Conservation (phyloP, 1,140 invertebrate genomes). For the Oryctes rhinoceros region DNA sequence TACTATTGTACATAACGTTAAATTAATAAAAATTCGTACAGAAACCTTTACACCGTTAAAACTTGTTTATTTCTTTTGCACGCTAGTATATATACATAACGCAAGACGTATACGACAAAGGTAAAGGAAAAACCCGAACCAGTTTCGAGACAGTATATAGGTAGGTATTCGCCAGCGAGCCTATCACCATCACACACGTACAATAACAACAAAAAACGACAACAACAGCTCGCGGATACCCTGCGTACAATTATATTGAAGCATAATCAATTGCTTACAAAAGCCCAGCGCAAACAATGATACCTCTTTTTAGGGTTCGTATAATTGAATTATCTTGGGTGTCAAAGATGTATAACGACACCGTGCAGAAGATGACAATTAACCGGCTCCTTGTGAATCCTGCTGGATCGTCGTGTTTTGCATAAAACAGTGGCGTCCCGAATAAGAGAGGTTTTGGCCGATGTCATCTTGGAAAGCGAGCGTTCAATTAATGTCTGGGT, state of each 20-base stretch:
- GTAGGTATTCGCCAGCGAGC: not conserved
- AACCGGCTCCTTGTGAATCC: slow-evolving; percentile 34
- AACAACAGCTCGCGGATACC: slow-evolving; percentile 3
- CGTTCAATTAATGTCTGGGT: no score
- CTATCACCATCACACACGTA: slow-evolving; percentile 19
- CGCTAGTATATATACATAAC: not conserved
- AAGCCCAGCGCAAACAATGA: slow-evolving; percentile 39
- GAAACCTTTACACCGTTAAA: no score
- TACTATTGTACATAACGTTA: no score
- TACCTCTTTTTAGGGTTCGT: slow-evolving; percentile 31
- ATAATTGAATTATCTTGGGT: slow-evolving; percentile 39
- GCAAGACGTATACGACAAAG: not conserved
- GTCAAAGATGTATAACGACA: slow-evolving; percentile 38
- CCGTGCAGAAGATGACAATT: slow-evolving; percentile 40
- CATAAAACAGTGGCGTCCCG: slow-evolving; percentile 16
- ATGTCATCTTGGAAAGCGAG: no score
- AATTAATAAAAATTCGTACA: no score
- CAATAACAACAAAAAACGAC: slow-evolving; percentile 31
- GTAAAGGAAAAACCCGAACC: slow-evolving; percentile 29
- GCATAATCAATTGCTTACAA: slow-evolving; percentile 41
- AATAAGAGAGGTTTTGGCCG: no score
- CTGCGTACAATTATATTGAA: slow-evolving; percentile 40
- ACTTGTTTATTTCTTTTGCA: no score
- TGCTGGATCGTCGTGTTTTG: not conserved
- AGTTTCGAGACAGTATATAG: slow-evolving; percentile 10